Conservation (phyloP, 2,113 vertebrate genomes). For the Pogonocichla stellata region DNA sequence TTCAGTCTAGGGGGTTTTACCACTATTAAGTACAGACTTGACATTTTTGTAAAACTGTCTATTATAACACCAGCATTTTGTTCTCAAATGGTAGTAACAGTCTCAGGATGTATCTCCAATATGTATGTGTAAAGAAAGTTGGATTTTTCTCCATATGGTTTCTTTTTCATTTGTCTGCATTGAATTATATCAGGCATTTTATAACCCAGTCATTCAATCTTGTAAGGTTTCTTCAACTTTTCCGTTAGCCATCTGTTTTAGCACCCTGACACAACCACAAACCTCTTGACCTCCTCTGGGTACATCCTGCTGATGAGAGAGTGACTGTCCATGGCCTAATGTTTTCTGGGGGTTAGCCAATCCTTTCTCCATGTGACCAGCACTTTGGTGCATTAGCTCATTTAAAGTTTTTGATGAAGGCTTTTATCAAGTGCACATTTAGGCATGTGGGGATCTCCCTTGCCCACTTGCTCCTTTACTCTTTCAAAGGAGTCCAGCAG, state of each 20-base stretch:
- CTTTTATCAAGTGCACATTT: not conserved
- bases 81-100: conserved; percentile 10
- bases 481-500: not conserved
- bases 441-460: not conserved
- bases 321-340: not conserved
- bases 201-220: not conserved
- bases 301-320: not conserved
- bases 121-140: not conserved
- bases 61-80: not conserved
- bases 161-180: not conserved
- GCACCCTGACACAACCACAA: not conserved
- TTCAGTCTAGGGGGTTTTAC: not conserved
- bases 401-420: not conserved
- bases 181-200: not conserved
- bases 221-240: not conserved
- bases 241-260: not conserved
- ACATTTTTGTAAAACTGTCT: conserved; percentile 16
- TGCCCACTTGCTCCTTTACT: not conserved
- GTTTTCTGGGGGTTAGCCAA: not conserved
- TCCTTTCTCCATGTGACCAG: not conserved
- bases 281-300: not conserved
- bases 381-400: not conserved
- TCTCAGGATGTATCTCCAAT: not conserved
- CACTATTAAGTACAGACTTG: not conserved
- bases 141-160: not conserved